phyloP scores from a whole-genome alignment of 2,888 invertebrate species.

The Tineola bisselliella region DNA sequence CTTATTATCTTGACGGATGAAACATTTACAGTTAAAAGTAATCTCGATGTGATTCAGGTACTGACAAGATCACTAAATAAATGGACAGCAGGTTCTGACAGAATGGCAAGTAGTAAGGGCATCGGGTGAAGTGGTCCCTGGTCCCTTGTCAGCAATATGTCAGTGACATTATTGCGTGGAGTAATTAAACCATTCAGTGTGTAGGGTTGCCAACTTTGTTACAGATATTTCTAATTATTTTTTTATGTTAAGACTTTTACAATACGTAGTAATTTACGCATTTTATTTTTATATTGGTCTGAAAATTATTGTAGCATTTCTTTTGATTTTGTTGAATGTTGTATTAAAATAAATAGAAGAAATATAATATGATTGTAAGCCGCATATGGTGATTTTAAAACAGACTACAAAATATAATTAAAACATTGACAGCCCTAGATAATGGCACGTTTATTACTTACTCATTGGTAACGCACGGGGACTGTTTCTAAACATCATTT shows the following conservation, averaged over 20 bases:
- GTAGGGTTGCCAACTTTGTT: not conserved
- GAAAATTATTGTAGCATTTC: too few relatives aligned
- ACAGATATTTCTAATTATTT: too few relatives aligned
- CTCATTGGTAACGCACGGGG: not conserved
- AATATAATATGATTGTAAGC: too few relatives aligned
- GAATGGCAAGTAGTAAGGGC: slow-evolving; percentile 9
- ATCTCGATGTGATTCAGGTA: slow-evolving; percentile 8
- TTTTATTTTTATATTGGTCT: too few relatives aligned
- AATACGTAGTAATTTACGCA: too few relatives aligned
- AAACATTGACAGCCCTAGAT: not conserved
- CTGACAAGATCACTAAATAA: slow-evolving; percentile 12
- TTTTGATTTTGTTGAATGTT: too few relatives aligned
- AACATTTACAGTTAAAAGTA: slow-evolving; percentile 5
- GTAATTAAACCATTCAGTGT: slow-evolving; percentile 21
- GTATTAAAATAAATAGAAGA: too few relatives aligned
- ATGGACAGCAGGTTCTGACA: slow-evolving; percentile 11
- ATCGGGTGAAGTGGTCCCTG: not conserved
- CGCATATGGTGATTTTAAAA: too few relatives aligned
- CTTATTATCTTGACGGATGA: too few relatives aligned
- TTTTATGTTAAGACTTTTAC: too few relatives aligned
- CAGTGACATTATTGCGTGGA: slow-evolving; percentile 18
- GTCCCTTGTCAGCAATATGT: slow-evolving; percentile 19
- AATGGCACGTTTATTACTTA: not conserved
- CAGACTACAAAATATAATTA: too few relatives aligned
- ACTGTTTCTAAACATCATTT: not conserved